Evolutionary conservation across 1,140 invertebrate genomes (phyloP).

Genomic region (Lysiphlebus fabarum): DNA sequence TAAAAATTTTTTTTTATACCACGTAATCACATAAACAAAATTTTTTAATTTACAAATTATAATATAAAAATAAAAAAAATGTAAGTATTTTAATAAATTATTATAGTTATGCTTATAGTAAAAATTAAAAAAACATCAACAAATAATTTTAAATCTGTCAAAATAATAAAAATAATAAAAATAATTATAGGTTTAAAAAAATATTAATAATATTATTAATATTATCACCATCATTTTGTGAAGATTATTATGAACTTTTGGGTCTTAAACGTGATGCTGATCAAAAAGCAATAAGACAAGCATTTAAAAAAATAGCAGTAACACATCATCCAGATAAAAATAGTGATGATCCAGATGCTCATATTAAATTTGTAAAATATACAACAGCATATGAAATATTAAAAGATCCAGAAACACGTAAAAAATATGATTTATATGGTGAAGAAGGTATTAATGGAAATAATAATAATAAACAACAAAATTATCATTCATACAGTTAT

Average conservation of each 20-base stretch:
- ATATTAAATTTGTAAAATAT: slow-evolving; percentile 73
- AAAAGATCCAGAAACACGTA: slow-evolving; percentile 76
- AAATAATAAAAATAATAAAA: too few relatives aligned
- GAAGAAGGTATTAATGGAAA: slow-evolving; percentile 65
- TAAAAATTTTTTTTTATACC: too few relatives aligned
- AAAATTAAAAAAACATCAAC: too few relatives aligned
- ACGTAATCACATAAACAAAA: too few relatives aligned
- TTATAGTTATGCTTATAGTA: too few relatives aligned
- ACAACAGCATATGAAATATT: slow-evolving; percentile 81
- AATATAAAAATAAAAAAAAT: too few relatives aligned
- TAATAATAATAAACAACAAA: slow-evolving; percentile 49
- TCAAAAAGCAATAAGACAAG: slow-evolving; percentile 72
- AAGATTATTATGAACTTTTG: slow-evolving; percentile 67
- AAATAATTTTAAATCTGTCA: too few relatives aligned
- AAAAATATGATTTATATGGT: slow-evolving; percentile 77
- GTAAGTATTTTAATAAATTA: too few relatives aligned
- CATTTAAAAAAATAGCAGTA: slow-evolving; percentile 79
- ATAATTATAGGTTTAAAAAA: slow-evolving; percentile 27
- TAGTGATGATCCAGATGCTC: slow-evolving; percentile 67
- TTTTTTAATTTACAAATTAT: too few relatives aligned
- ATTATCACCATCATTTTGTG: slow-evolving; percentile 29
- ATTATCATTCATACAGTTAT: slow-evolving; percentile 79
- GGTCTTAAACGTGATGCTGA: slow-evolving; percentile 68
- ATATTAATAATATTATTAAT: slow-evolving; percentile 29
- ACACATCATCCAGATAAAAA: slow-evolving; percentile 85